These are phyloP conservation scores for Netelia inedita DNA, from an alignment of 2,888 invertebrate species.

Conservation along the genomic window DNA sequence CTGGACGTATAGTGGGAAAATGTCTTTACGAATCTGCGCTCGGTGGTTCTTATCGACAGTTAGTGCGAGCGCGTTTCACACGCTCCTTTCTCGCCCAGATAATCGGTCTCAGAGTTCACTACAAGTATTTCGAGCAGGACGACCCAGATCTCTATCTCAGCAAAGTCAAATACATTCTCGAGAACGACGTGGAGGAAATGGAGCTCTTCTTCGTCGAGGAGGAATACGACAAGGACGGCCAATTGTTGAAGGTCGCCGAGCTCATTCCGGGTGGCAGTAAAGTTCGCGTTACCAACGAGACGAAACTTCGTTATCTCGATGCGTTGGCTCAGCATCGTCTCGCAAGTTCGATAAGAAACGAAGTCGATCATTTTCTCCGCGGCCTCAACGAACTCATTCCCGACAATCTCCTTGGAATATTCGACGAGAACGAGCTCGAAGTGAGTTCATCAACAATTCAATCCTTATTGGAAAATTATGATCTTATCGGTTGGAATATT, in stretches of 20 bases:
- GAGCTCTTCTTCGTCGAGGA: slow-evolving; percentile 96
- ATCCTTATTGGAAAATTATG: background rate
- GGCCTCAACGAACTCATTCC: slow-evolving; percentile 97
- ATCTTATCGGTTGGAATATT: too few species aligned
- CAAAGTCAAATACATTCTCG: slow-evolving; percentile 97
- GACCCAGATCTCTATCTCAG: slow-evolving; percentile 96
- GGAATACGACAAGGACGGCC: slow-evolving; percentile 92
- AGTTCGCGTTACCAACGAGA: slow-evolving; percentile 90
- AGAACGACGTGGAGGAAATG: slow-evolving; percentile 94
- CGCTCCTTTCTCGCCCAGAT: slow-evolving; percentile 97
- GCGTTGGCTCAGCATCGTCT: slow-evolving; percentile 95
- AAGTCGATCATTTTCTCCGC: slow-evolving; percentile 95
- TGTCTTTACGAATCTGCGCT: slow-evolving; percentile 97
- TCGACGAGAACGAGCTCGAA: slow-evolving; percentile 98
- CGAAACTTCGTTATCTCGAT: slow-evolving; percentile 94
- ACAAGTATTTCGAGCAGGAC: slow-evolving; percentile 98
- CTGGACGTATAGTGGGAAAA: slow-evolving; percentile 97
- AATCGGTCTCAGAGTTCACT: slow-evolving; percentile 96
- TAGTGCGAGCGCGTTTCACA: slow-evolving; percentile 96
- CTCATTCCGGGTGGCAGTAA: slow-evolving; percentile 93
- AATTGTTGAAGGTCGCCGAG: slow-evolving; percentile 91
- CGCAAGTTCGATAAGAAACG: slow-evolving; percentile 92
- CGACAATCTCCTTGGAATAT: slow-evolving; percentile 96
- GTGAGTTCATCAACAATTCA: slow-evolving; percentile 84
- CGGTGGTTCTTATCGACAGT: slow-evolving; percentile 94